Percentiles rank a stretch among this genome's conserved stretches.
Evolutionary conservation across 1,140 invertebrate genomes (phyloP).

Genomic region (Psix sp.): DNA sequence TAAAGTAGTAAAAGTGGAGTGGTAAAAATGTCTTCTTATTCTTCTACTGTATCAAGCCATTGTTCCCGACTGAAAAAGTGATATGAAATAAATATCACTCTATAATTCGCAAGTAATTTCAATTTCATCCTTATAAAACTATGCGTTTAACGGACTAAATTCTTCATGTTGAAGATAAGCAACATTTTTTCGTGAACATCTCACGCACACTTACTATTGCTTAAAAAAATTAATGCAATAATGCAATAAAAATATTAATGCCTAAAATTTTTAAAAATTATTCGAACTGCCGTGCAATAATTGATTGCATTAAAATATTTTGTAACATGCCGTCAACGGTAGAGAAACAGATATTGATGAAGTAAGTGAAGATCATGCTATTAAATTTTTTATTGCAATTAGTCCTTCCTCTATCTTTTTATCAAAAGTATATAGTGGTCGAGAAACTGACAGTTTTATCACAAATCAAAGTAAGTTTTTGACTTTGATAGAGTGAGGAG

Average conservation of each 20-base stretch:
- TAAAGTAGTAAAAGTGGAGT: too few species aligned
- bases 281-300: conserved; percentile 15
- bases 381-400: conserved; percentile 63
- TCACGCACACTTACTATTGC: too few species aligned
- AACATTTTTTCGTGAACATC: too few species aligned
- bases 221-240: too few species aligned
- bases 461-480: conserved; percentile 53
- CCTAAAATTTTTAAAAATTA: conserved; percentile 23
- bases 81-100: too few species aligned
- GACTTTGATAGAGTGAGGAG: conserved; percentile 13
- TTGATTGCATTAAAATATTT: conserved; percentile 25
- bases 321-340: conserved; percentile 9
- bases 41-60: too few species aligned
- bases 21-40: too few species aligned
- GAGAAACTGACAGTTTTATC: conserved; percentile 60
- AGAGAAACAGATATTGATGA: background rate
- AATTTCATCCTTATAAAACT: too few species aligned
- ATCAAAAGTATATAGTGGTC: conserved; percentile 61
- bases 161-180: too few species aligned
- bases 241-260: conserved; percentile 8
- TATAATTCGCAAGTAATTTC: too few species aligned
- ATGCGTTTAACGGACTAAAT: too few species aligned
- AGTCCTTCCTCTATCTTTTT: conserved; percentile 64
- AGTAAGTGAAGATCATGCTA: conserved; percentile 45
- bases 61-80: too few species aligned